Percentiles rank a stretch among this genome's conserved stretches.
Conservation (phyloP, 2,113 vertebrate species). For the Dromas ardeola region DNA sequence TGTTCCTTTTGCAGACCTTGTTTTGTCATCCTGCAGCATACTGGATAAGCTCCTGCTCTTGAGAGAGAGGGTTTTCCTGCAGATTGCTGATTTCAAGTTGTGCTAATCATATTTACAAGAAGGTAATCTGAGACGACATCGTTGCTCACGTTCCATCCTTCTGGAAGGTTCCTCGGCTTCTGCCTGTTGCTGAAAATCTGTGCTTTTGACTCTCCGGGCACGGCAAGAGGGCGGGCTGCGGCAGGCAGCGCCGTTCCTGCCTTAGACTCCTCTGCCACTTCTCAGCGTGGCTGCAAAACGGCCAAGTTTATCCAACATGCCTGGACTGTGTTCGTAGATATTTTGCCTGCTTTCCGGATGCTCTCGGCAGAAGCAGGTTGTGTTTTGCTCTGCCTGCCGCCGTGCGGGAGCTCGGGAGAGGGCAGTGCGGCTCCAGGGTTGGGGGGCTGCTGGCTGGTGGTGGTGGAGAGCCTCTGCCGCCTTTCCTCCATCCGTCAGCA, state of each 20-base stretch:
- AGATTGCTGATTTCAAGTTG: not conserved
- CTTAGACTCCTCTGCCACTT: not conserved
- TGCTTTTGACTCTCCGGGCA: not conserved
- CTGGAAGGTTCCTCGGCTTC: not conserved
- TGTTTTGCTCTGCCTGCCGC: not conserved
- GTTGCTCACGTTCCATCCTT: not conserved
- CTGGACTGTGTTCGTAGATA: not conserved
- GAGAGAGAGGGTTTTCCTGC: not conserved
- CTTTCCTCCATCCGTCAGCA: not conserved
- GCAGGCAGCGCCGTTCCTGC: not conserved
- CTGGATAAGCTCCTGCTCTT: not conserved
- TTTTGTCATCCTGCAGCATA: not conserved
- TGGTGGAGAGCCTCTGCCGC: not conserved
- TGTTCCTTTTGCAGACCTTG: not conserved
- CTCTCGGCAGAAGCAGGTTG: not conserved
- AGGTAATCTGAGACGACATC: not conserved
- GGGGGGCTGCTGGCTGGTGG: not conserved
- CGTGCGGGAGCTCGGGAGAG: conserved; percentile 1
- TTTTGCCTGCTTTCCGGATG: not conserved
- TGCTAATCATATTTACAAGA: not conserved
- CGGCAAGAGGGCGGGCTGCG: not conserved
- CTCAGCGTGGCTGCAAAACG: not conserved
- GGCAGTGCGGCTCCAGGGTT: conserved; percentile 37
- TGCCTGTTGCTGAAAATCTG: not conserved
- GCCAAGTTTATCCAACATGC: not conserved